Percentiles rank a stretch among this genome's conserved stretches.
Conservation (phyloP, 2,888 invertebrate species). For the Ichneumoninae sp. region DNA sequence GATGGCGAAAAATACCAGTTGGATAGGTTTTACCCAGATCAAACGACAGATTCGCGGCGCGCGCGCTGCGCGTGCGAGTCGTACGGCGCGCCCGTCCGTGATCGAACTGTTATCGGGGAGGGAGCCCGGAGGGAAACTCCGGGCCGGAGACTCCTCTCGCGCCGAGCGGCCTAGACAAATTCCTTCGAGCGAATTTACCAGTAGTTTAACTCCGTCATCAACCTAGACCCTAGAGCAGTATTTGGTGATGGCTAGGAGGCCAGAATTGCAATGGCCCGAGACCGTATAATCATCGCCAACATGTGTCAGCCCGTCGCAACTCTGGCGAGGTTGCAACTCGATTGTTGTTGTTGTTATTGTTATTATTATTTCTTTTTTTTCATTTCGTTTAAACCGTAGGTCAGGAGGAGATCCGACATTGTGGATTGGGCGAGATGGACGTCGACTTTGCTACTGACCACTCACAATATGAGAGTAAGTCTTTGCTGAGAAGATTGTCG, state of each 20-base stretch:
- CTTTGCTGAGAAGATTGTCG: constrained; percentile 80
- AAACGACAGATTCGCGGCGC: constrained; percentile 46
- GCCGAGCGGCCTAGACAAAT: constrained; percentile 44
- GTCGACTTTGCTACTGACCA: constrained; percentile 82
- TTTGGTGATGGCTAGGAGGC: constrained; percentile 82
- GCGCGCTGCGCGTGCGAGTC: constrained; percentile 28
- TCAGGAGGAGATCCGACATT: constrained; percentile 79
- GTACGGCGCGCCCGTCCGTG: not conserved
- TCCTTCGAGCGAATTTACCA: constrained; percentile 74
- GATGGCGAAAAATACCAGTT: constrained; percentile 82
- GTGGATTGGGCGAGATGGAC: constrained; percentile 76
- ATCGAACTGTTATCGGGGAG: constrained; percentile 37
- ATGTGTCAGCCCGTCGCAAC: constrained; percentile 81
- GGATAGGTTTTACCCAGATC: constrained; percentile 73
- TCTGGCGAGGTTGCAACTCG: constrained; percentile 81
- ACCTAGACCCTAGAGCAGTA: constrained; percentile 80
- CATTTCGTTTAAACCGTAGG: constrained; percentile 75
- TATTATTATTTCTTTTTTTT: constrained; percentile 56
- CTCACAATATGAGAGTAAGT: constrained; percentile 84
- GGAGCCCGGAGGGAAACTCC: constrained; percentile 12
- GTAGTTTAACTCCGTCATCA: constrained; percentile 75
- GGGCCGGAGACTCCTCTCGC: constrained; percentile 2
- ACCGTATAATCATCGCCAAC: constrained; percentile 67
- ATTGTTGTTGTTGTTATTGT: constrained; percentile 55
- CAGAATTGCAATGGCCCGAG: constrained; percentile 83